Evolutionary conservation across 2,888 invertebrate species (phyloP).

Genomic region (Ellobium chinense): DNA sequence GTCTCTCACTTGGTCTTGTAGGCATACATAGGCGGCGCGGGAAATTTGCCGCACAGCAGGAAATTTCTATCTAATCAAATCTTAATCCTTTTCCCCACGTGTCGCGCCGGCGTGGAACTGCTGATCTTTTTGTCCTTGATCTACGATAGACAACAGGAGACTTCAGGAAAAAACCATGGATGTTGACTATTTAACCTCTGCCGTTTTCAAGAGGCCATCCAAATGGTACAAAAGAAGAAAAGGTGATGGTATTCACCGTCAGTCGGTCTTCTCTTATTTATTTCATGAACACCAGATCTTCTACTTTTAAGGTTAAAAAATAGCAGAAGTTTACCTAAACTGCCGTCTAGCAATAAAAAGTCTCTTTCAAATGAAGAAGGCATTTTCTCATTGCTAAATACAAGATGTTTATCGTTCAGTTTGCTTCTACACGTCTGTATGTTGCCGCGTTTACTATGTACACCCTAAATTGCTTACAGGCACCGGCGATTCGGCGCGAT

Average conservation of each 20-base stretch:
- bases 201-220: too few relatives aligned
- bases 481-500: background rate
- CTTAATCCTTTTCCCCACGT: background rate
- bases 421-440: background rate
- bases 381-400: background rate
- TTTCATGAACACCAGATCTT: background rate
- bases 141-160: too few relatives aligned
- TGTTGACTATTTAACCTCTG: too few relatives aligned
- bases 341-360: conserved; percentile 9
- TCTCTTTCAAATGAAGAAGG: background rate
- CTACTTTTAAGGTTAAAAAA: background rate
- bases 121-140: background rate
- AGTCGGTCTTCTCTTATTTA: conserved; percentile 10
- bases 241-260: conserved; percentile 38
- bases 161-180: too few relatives aligned
- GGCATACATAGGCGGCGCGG: background rate
- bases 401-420: background rate
- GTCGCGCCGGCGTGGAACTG: background rate
- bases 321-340: background rate
- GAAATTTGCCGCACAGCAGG: background rate
- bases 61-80: background rate
- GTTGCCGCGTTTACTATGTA: background rate
- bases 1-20: background rate
- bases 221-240: too few relatives aligned
- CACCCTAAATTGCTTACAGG: background rate